Evolutionary conservation across 2,113 vertebrate genomes (phyloP).

Genomic region (Plestiodon gilberti): DNA sequence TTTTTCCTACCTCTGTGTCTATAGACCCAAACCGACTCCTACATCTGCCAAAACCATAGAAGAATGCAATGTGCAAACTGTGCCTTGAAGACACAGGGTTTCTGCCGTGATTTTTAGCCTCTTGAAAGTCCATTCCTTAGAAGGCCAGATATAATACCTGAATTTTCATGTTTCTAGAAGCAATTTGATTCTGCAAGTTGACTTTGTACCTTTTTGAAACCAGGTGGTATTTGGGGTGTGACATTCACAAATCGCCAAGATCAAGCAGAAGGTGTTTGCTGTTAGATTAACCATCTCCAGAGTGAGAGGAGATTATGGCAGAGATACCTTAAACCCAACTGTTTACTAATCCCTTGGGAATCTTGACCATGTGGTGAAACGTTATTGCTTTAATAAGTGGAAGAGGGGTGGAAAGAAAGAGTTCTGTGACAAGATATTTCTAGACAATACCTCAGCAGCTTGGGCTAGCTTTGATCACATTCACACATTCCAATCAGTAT

Average conservation of each 20-base stretch:
- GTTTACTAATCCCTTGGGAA: constrained; percentile 27
- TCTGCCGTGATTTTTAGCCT: neutral
- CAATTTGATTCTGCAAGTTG: neutral
- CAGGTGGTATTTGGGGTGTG: constrained; percentile 23
- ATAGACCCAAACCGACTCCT: neutral
- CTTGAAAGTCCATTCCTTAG: neutral
- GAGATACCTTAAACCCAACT: constrained; percentile 1
- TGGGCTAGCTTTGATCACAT: constrained; percentile 50
- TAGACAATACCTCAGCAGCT: constrained; percentile 43
- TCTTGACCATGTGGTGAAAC: constrained; percentile 14
- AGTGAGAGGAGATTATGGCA: constrained; percentile 8
- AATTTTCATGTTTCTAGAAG: neutral
- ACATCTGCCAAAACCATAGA: neutral
- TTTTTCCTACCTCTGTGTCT: neutral
- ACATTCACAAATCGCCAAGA: neutral
- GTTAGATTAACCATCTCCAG: neutral
- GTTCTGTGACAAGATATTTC: constrained; percentile 32
- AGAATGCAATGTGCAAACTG: neutral
- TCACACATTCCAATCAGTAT: constrained; percentile 41
- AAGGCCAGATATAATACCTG: neutral
- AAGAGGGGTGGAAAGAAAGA: constrained; percentile 42
- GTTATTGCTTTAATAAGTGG: constrained; percentile 51
- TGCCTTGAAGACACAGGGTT: neutral
- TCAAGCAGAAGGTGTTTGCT: constrained; percentile 13
- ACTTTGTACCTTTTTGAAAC: constrained; percentile 12